Base-by-base conservation (phyloP, 2,113 vertebrate genomes). In the Hiodon alosoides region DNA sequence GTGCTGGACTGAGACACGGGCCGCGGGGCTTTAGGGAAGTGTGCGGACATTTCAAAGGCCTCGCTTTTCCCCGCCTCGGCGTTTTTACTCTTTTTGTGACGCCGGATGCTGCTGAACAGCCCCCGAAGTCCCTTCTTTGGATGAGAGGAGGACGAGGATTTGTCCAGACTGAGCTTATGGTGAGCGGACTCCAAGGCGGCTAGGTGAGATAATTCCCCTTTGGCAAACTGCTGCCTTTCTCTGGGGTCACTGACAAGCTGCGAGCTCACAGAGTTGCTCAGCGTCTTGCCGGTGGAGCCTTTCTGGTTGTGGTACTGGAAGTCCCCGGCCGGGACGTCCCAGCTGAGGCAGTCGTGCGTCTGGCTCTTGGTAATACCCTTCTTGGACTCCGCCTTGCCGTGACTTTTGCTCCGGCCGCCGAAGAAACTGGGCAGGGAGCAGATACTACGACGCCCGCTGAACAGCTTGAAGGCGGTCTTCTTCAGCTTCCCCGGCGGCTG, bases 401-500 rank as follows among this genome's bases (percentile, higher is more conserved):
- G 92, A 84, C 89, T 88, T 90, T 94, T 97, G 83, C 79, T 92
- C 72, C 90, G 91, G 50, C 94, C 93, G 3, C 94, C 91, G 31
- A 98, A 98, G 82, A 98, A 96, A 79, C 91, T 96, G 0, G 97
- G 96, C 74, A 99, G 86, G 14, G 96, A 93, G 76, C 95, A 98
- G 79, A 98, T 96, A 81, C 92, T 92, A 79, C 93, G 94, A 75
- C 95, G 95, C 71, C 95, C 94, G 8, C 96, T 93, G 2, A 99
- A 99, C 69, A 99, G 92, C 14, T 93, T 96, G 77, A 98, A 89
- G 9, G 96, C 94, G 0, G 95, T 94, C 85, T 94, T 95, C 83
- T 90, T 92, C 75, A 95, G 93, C 87, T 93, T 95, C 67, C 94
- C 93, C 0, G 94, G 75, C 73, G 89, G 89, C 69, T 81, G 90